Evolutionary conservation across 2,888 invertebrate species (phyloP).

Genomic region (Trachelus stipa): DNA sequence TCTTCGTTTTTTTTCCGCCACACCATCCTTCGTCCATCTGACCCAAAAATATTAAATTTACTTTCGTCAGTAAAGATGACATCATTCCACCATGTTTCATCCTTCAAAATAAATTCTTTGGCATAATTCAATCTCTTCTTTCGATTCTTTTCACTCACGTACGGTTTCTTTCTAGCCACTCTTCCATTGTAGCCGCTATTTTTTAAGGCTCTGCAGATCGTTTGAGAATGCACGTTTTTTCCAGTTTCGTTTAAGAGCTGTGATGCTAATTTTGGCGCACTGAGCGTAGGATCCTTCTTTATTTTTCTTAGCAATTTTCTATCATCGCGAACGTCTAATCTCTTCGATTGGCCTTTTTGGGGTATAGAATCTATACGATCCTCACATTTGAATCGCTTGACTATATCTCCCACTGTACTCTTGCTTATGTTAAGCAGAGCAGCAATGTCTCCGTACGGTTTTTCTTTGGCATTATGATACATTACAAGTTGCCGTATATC

Average conservation of each 20-base stretch:
- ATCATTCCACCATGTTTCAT: constrained; percentile 16
- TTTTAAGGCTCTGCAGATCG: constrained; percentile 9
- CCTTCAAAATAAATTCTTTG: constrained; percentile 17
- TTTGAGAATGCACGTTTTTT: constrained; percentile 14
- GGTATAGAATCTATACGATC: too few relatives aligned
- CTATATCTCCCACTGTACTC: too few relatives aligned
- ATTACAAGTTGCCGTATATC: too few relatives aligned
- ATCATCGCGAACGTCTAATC: neutral
- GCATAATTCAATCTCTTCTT: constrained; percentile 17
- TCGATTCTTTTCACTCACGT: constrained; percentile 7
- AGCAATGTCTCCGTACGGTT: neutral
- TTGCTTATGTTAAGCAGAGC: too few relatives aligned
- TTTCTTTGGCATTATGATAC: too few relatives aligned
- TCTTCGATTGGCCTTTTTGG: neutral
- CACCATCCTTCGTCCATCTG: constrained; percentile 38
- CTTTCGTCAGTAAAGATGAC: constrained; percentile 18
- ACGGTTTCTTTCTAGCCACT: constrained; percentile 15
- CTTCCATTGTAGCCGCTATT: constrained; percentile 16
- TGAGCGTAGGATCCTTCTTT: neutral
- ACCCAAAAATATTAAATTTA: constrained; percentile 70
- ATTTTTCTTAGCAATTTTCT: neutral
- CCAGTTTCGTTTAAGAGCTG: neutral
- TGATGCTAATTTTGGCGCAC: neutral
- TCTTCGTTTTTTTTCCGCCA: constrained; percentile 63
- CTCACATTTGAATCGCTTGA: too few relatives aligned